phyloP scores from a whole-genome alignment of 2,113 vertebrate species.

The Lasiurus borealis region DNA sequence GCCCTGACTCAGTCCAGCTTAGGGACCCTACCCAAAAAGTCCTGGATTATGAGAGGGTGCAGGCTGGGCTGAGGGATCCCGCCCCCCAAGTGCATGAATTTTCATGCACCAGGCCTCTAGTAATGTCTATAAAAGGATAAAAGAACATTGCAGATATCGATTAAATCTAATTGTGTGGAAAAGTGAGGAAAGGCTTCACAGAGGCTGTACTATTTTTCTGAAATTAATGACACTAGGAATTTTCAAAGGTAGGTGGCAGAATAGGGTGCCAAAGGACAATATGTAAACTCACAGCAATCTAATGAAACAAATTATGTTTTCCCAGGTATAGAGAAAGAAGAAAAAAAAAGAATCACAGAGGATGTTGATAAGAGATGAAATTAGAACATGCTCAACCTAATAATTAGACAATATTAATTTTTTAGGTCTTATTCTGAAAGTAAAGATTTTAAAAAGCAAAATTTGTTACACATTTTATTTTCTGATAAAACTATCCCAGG shows the following conservation, averaged over 20 bases:
- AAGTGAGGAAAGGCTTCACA: neutral
- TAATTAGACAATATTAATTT: slow-evolving; percentile 10
- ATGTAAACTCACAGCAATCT: neutral
- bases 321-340: neutral
- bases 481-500: neutral
- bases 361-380: neutral
- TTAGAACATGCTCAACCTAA: neutral
- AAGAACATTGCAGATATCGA: neutral
- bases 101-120: too few species aligned
- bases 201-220: neutral
- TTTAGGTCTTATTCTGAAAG: neutral
- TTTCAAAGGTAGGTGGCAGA: neutral
- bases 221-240: neutral
- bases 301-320: neutral
- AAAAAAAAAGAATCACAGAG: neutral
- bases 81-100: too few species aligned
- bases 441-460: neutral
- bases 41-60: too few species aligned
- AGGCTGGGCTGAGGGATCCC: too few species aligned
- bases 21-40: too few species aligned
- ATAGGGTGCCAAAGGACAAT: neutral
- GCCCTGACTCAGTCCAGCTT: too few species aligned
- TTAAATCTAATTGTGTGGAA: neutral
- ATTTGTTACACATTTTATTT: neutral
- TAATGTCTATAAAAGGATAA: neutral